Evolutionary conservation across 2,113 vertebrate genomes (phyloP).

Genomic region (Psophia crepitans): DNA sequence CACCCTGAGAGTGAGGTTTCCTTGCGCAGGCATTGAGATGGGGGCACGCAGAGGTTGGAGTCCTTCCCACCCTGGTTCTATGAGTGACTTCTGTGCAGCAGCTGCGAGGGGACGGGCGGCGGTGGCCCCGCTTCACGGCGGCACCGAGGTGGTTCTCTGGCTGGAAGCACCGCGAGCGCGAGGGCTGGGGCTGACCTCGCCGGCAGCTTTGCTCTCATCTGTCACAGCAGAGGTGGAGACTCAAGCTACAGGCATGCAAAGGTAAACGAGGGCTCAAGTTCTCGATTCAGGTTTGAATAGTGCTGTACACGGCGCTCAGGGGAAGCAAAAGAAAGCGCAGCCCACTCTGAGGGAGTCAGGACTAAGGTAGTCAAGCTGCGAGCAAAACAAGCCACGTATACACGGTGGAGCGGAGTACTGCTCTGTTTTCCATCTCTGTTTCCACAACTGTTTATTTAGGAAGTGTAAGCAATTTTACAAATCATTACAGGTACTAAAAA

Average conservation of each 20-base stretch:
- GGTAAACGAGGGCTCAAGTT: background rate
- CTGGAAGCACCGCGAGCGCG: accelerated
- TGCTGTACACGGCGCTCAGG: background rate
- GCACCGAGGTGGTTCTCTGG: accelerated
- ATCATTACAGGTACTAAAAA: background rate
- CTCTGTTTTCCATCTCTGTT: background rate
- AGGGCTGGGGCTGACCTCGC: accelerated
- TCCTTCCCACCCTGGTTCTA: accelerated
- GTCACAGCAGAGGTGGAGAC: accelerated
- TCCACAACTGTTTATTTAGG: background rate
- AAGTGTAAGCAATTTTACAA: background rate
- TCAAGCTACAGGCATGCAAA: background rate
- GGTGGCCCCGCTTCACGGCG: background rate
- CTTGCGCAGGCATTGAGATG: accelerated
- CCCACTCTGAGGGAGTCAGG: too few species aligned
- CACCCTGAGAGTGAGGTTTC: too few species aligned
- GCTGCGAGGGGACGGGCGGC: accelerated
- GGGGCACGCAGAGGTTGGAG: too few species aligned
- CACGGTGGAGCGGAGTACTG: accelerated
- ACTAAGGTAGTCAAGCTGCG: too few species aligned
- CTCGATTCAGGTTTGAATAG: background rate
- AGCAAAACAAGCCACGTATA: background rate
- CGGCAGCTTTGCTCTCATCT: accelerated
- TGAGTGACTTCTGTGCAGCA: accelerated
- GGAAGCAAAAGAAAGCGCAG: too few species aligned